These are phyloP conservation scores for Characodon lateralis DNA, from an alignment of 2,797 vertebrate species.

Conservation along the genomic window DNA sequence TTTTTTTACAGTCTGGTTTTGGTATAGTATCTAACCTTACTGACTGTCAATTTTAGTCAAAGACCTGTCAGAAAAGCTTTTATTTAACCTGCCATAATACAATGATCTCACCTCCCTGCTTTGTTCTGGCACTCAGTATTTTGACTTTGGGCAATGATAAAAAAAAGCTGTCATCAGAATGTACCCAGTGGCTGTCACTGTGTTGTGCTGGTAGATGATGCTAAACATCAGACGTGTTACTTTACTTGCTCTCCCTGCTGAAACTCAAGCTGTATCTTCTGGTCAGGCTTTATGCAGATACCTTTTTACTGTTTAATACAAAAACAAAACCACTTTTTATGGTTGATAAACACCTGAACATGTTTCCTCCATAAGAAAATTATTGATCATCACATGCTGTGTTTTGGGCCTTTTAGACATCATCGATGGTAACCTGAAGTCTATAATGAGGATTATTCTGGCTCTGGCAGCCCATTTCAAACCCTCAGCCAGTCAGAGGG, in stretches of 20 bases:
- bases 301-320: not conserved
- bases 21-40: not conserved
- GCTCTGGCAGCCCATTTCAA: slow-evolving; percentile 98
- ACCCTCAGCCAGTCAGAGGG: slow-evolving; percentile 82
- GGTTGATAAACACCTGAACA: not conserved
- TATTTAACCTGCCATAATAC: not conserved
- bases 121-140: not conserved
- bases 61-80: not conserved
- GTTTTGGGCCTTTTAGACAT: slow-evolving; percentile 83
- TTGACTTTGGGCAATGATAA: not conserved
- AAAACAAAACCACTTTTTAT: not conserved
- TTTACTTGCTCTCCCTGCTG: not conserved
- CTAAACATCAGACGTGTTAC: not conserved
- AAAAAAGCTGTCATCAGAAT: no score
- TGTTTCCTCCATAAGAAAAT: no score
- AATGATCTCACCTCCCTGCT: not conserved
- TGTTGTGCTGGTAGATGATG: not conserved
- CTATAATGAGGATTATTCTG: slow-evolving; percentile 94
- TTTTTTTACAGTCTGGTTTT: not conserved
- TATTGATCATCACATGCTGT: not conserved
- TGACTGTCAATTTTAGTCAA: not conserved
- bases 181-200: no score
- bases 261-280: not conserved
- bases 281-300: not conserved
- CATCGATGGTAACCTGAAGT: slow-evolving; percentile 95